Evolutionary conservation across 2,797 vertebrate genomes (phyloP), one percentile per base, ranked within the genome.

Genomic region (Acrossocheilus wenchowensis): DNA sequence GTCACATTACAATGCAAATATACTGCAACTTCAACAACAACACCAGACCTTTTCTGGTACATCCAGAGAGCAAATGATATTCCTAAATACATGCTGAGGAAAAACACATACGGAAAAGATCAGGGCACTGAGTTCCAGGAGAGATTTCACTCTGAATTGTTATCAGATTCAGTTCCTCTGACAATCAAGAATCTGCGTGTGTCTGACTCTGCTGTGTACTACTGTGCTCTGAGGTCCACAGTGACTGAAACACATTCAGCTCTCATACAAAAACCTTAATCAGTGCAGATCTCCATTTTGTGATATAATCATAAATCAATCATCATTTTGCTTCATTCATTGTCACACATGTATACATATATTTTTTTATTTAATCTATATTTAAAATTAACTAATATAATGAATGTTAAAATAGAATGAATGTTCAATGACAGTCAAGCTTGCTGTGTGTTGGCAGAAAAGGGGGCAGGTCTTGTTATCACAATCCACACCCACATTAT

Each of bases 181-280:
- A 43, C 9, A 6, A 71, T 71, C 68, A 5, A 71, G 39, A 5
- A 71, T 6, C 4, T 71, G 10, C 0, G 1, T 71, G 68, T 71
- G 39, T 72, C 69, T 14, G 69, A 72, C 10, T 72, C 69, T 72
- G 69, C 39, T 72, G 69, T 72, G 39, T 72, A 72, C 5, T 43
- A 43, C 69, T 72, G 39, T 72, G 69, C 69, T 72, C 10, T 72
- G 39, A 2, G 39, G 2, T 30, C 69, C 69, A 71, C 68, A 23
- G 68, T 23, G 2, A 71, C 68, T 41, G 0, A 72, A 43, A 6
- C 21, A n/a, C 39, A 7, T 5, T 43, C 36, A 69, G 0, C 66
- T 2, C 66, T 69, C 1, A 39, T 0, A 69, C 34, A 69, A 21
- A 36, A 69, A 69, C 36, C 17, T 69, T 69, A 9, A 26, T n/a